Percentiles rank a stretch among this genome's conserved stretches.
Conservation (phyloP, 1,140 invertebrate genomes). For the Aphis gossypii region DNA sequence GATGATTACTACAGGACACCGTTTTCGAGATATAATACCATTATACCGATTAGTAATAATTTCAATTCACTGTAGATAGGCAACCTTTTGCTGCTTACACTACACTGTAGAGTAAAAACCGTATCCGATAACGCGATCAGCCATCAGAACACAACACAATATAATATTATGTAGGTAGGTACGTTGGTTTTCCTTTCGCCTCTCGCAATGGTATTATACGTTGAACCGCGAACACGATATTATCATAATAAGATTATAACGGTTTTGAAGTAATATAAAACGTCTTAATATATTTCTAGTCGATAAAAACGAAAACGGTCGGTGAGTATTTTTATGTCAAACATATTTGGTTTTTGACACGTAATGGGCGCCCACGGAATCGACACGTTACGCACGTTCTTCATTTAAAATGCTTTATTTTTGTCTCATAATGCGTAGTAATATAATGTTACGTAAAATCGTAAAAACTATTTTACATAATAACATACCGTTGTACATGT, state of each 20-base stretch:
- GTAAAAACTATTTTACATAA: background rate
- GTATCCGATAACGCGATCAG: background rate
- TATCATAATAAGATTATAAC: background rate
- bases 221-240: background rate
- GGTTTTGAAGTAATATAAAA: background rate
- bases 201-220: too few relatives aligned
- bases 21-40: background rate
- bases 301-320: background rate
- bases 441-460: background rate
- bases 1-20: background rate
- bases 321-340: background rate
- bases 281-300: too few relatives aligned
- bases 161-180: too few relatives aligned
- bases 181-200: background rate
- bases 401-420: background rate
- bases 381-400: background rate
- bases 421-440: background rate
- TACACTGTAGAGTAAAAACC: background rate
- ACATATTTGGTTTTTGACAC: background rate
- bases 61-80: background rate
- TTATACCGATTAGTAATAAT: background rate
- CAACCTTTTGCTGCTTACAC: background rate
- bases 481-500: too few relatives aligned
- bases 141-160: background rate
- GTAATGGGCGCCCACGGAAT: background rate